Evolutionary conservation across 1,140 invertebrate species (phyloP).

Genomic region (Saccostrea glomerata): DNA sequence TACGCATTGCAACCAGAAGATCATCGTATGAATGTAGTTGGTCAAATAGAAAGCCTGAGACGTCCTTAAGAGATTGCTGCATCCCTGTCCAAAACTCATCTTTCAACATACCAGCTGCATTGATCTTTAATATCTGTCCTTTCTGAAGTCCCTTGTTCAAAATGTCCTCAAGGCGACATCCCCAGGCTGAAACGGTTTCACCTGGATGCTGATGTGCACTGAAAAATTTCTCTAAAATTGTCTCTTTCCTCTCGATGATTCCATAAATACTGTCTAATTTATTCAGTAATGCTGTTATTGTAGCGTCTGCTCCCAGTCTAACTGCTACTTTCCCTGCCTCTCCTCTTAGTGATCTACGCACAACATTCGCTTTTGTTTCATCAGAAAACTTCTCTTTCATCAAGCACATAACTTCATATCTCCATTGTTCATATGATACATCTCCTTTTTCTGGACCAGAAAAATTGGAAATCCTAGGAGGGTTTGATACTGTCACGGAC

Average conservation of each 20-base stretch:
- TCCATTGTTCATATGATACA: slow-evolving; percentile 34
- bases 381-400: neutral
- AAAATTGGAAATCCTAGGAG: slow-evolving; percentile 36
- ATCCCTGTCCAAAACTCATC: slow-evolving; percentile 39
- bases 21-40: slow-evolving; percentile 24
- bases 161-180: too few species aligned
- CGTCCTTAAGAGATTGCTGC: slow-evolving; percentile 6
- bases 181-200: too few species aligned
- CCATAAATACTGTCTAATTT: slow-evolving; percentile 36
- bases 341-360: slow-evolving; percentile 22
- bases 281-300: neutral
- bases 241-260: neutral
- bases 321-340: slow-evolving; percentile 33
- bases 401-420: slow-evolving; percentile 41
- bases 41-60: slow-evolving; percentile 36
- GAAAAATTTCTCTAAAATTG: slow-evolving; percentile 37
- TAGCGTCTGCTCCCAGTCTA: slow-evolving; percentile 18
- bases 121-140: neutral
- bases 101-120: slow-evolving; percentile 31
- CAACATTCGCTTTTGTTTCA: neutral
- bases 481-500: neutral
- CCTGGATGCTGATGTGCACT: neutral
- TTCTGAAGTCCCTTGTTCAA: too few species aligned
- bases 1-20: neutral
- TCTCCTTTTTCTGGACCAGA: slow-evolving; percentile 44